Conservation (phyloP, 2,797 vertebrate species). For the Sternotherus odoratus region DNA sequence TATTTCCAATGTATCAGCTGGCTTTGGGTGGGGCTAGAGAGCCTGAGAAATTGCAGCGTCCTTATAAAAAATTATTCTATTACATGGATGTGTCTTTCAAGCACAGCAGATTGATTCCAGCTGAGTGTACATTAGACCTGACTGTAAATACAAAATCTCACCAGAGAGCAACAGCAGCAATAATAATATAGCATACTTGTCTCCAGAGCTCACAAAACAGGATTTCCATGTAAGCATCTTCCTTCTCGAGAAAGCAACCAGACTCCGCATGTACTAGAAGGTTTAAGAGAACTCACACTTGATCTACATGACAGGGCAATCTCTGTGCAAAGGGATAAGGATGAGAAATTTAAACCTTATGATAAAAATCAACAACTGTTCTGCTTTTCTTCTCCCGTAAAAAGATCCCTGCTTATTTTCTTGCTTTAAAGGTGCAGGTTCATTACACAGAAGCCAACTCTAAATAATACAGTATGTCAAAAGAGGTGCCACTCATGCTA, state of each 20-base stretch:
- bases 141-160: accelerated
- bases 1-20: not conserved
- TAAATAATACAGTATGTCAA: accelerated
- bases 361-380: not conserved
- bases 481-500: accelerated
- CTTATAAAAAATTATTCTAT: not conserved
- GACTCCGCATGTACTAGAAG: not conserved
- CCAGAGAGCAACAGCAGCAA: not conserved
- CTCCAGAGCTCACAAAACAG: not conserved
- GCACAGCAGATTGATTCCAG: accelerated
- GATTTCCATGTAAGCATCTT: not conserved
- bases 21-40: not conserved
- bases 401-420: accelerated
- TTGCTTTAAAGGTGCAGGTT: not conserved
- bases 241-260: not conserved
- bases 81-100: not conserved
- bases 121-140: not conserved
- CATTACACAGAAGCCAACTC: not conserved
- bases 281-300: accelerated
- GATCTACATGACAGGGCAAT: not conserved
- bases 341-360: not conserved
- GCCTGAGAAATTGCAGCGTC: not conserved
- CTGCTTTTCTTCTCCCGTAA: not conserved
- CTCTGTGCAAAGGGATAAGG: not conserved
- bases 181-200: accelerated